These are phyloP conservation scores for Elymnias hypermnestra DNA, from an alignment of 1,140 invertebrate genomes.

Conservation along the genomic window DNA sequence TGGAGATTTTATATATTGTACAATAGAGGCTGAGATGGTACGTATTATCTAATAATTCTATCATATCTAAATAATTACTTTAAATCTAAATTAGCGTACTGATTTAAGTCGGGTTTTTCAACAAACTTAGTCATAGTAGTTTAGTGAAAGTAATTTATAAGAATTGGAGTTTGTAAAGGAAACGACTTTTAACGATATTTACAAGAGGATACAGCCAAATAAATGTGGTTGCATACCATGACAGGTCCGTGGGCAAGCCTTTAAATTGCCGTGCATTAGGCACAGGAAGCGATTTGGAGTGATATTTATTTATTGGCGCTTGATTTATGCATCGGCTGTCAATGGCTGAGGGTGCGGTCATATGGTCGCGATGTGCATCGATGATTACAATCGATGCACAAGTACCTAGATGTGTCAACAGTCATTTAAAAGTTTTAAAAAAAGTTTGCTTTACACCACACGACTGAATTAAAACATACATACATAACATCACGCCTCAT, in stretches of 20 bases:
- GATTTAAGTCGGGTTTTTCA: too few species aligned
- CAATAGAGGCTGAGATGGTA: too few species aligned
- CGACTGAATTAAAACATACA: too few species aligned
- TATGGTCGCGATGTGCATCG: slow-evolving; percentile 46
- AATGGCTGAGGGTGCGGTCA: slow-evolving; percentile 55
- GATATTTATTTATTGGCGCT: slow-evolving; percentile 65
- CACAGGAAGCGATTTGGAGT: slow-evolving; percentile 49
- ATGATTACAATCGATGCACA: slow-evolving; percentile 10
- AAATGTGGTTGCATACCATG: slow-evolving; percentile 8
- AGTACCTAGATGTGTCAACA: slow-evolving; percentile 19
- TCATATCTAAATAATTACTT: too few species aligned
- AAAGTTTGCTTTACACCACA: neutral
- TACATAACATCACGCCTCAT: too few species aligned
- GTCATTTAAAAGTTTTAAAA: neutral
- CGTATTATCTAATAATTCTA: too few species aligned
- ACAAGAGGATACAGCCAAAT: slow-evolving; percentile 2
- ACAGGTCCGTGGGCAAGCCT: slow-evolving; percentile 22
- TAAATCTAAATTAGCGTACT: too few species aligned
- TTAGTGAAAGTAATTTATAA: too few species aligned
- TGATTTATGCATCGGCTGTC: slow-evolving; percentile 63
- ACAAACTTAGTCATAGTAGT: too few species aligned
- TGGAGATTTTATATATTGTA: too few species aligned
- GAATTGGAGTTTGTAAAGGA: too few species aligned
- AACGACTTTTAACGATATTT: too few species aligned
- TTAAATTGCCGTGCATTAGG: slow-evolving; percentile 41